Evolutionary conservation across 1,140 invertebrate species (phyloP), one percentile per base, ranked within the genome.

Genomic region (Chlorops oryzae): DNA sequence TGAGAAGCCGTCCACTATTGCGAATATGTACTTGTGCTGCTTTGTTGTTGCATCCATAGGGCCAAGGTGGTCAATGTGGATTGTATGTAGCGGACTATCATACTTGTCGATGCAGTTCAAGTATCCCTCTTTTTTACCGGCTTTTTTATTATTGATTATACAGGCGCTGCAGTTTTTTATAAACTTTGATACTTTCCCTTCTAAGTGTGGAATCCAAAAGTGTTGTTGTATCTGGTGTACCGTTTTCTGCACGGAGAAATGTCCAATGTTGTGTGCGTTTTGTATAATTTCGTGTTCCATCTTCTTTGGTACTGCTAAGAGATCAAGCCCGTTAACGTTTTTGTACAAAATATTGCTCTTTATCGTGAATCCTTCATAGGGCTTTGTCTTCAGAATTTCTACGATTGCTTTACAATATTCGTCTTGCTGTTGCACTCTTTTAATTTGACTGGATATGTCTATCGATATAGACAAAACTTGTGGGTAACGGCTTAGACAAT

Each of bases 101-200:
- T 6, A 5, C 22, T 41, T 18, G 22, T 41, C 39, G 21, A 41
- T 5, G 20, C 15, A 41, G 21, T 41, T 15, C 5, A 7, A 39
- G 37, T 9, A 55, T 9, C 66, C 73, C 57, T 75, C 65, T 46
- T 65, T 52, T 52, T 72, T 75, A 3, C 72, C 72, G 46, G 44
- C n/a, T 66, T 69, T 32, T 45, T 45, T 34, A 25, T 50, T 46
- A 12, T 39, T 48, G 13, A 70, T 39, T 38, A 72, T 52, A 28
- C 72, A 71, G 13, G 37, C 22, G 2, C 71, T 39, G 47, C 71
- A 73, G 25, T 58, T 63, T 1, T 39, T 12, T 9, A 74, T 57
- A 4, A 59, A 21, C 28, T 59, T 53, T 51, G 59, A 48, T 2
- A 72, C 55, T 40, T 67, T 72, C 13, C 7, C 7, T 39, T 39